These are phyloP conservation scores for Scotopteryx bipunctaria DNA, from an alignment of 2,888 invertebrate genomes.

Conservation along the genomic window DNA sequence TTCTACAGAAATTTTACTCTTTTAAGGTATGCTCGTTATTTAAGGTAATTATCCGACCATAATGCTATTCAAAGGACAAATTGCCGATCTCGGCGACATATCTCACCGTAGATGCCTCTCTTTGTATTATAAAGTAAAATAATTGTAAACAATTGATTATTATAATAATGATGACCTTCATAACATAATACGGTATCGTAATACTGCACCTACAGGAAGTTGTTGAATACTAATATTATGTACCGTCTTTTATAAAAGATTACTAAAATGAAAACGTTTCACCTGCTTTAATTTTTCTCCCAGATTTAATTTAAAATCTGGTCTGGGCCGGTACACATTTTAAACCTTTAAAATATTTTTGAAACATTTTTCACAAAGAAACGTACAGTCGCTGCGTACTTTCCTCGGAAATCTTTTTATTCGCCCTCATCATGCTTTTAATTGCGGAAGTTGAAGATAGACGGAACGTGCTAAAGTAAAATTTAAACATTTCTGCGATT, in stretches of 20 bases:
- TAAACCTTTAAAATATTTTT: conserved; percentile 20
- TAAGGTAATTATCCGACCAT: conserved; percentile 74
- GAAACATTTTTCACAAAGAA: conserved; percentile 23
- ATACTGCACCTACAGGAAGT: no score
- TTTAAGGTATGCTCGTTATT: conserved; percentile 78
- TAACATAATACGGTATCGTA: neutral
- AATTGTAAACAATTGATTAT: neutral
- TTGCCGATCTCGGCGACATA: conserved; percentile 62
- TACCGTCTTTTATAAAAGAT: neutral
- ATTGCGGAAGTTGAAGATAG: conserved; percentile 28
- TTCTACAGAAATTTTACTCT: conserved; percentile 76
- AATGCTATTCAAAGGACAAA: conserved; percentile 71
- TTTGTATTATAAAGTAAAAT: conserved; percentile 3
- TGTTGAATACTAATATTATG: no score
- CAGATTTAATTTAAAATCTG: conserved; percentile 19
- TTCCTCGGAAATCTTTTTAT: conserved; percentile 21
- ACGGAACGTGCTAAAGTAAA: conserved; percentile 25
- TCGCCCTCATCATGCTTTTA: conserved; percentile 27
- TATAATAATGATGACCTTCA: neutral
- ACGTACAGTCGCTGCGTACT: conserved; percentile 12
- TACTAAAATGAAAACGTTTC: neutral
- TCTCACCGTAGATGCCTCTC: conserved; percentile 45
- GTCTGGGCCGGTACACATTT: neutral
- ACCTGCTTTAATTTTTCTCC: neutral
- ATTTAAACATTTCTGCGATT: conserved; percentile 28